These are phyloP conservation scores for Andrena trimmerana DNA, from an alignment of 2,888 invertebrate species.

Conservation along the genomic window DNA sequence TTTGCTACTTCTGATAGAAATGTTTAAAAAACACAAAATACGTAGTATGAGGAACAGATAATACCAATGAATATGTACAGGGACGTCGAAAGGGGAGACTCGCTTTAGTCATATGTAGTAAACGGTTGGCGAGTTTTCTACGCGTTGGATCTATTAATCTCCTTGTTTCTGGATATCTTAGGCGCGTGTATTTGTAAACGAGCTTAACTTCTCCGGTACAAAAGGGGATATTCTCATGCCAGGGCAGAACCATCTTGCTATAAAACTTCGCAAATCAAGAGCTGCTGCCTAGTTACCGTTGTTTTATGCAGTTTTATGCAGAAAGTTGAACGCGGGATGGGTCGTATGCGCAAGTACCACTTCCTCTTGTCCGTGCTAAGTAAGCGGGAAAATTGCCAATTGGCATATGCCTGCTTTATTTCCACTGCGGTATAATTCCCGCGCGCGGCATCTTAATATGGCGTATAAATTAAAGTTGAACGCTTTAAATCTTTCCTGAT, in stretches of 20 bases:
- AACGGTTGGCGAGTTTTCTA: background rate
- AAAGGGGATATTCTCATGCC: conserved; percentile 24
- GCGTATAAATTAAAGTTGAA: conserved; percentile 29
- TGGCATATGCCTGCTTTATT: conserved; percentile 58
- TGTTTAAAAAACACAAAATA: background rate
- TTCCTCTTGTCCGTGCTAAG: conserved; percentile 19
- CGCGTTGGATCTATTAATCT: conserved; percentile 1
- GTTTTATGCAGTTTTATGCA: conserved; percentile 61
- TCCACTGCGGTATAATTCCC: conserved; percentile 40
- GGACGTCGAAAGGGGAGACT: background rate
- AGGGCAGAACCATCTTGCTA: conserved; percentile 51
- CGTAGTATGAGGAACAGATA: background rate
- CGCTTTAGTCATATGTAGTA: background rate
- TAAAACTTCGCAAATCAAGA: conserved; percentile 63
- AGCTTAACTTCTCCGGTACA: conserved; percentile 39
- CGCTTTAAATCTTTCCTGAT: background rate
- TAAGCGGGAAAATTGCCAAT: conserved; percentile 62
- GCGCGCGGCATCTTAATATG: conserved; percentile 19
- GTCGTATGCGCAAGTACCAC: conserved; percentile 23
- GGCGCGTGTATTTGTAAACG: conserved; percentile 37
- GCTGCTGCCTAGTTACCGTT: conserved; percentile 25
- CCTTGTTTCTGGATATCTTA: background rate
- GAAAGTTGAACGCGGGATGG: conserved; percentile 44
- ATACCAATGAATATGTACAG: background rate
- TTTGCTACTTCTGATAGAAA: background rate